Evolutionary conservation across 2,113 vertebrate species (phyloP), one percentile per base, ranked within the genome.

Genomic region (Oophaga pumilio): DNA sequence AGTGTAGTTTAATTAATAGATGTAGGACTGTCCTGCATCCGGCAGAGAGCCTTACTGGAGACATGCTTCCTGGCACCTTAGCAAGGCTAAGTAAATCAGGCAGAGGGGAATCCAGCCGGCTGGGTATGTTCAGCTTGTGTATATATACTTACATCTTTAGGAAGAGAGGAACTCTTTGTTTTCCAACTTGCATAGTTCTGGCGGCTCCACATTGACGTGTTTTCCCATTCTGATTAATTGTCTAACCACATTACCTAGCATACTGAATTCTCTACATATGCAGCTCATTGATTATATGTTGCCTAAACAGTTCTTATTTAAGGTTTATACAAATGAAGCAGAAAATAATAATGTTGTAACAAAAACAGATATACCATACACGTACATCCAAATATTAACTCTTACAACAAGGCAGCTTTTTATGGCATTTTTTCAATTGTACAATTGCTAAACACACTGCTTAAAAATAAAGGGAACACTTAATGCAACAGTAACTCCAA

Each of bases 151-250:
- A 83, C 43, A 83, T 52, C 11, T 50, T 43, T 68, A 50, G 22
- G 33, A 64, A 68, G n/a, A 26, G 60, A 64, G 64, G 79, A 68
- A 49, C 18, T 53, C 49, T 53, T 69, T 83, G 81, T 53, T 69
- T 69, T 69, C 20, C 4, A 53, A n/a, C 17, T 64, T 53, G 49
- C 24, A 82, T 60, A 82, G 20, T 66, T 83, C 33, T 53, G 64
- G 62, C 12, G 64, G 43, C 81, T 69, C 80, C 81, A 28, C 49
- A 50, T 10, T 83, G 81, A 52, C 80, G 52, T 68, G 80, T 68
- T 82, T 24, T 22, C 49, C 49, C 12, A 33, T 66, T 82, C 22
- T 68, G 20, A 68, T 18, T 68, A 53, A 53, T 83, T 69, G n/a
- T 82, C 43, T 64, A 18, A 17, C n/a, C 18, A 20, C 1, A 80